Base-by-base conservation (phyloP, 2,797 vertebrate genomes). In the Geotrypetes seraphini region DNA sequence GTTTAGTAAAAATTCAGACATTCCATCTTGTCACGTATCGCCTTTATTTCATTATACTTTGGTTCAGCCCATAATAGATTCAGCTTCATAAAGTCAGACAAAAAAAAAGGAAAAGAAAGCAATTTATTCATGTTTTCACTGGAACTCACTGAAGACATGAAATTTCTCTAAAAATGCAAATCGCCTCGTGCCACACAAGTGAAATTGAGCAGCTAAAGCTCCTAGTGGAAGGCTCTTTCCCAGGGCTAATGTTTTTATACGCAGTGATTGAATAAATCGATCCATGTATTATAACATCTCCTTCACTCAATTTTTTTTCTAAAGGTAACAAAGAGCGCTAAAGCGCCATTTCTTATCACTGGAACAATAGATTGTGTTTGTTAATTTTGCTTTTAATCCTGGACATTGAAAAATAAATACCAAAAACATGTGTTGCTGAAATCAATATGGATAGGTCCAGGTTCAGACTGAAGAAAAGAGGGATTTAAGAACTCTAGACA, bases 121-220 rank as follows among this genome's bases (percentile, higher is more conserved):
- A 73, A 76, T 82, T 74, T 76, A 74, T 81, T 76, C 66, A 65
- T 52, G 67, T 75, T 76, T 59, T 69, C 70, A 64, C 41, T 29
- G 55, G 55, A 62, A 57, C 56, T 70, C 49, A 39, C 33, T 33
- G 56, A 60, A 75, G 71, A 72, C 57, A 52, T 53, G 57, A 70
- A 73, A 74, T 76, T 72, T 63, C 77, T 79, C 73, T 81, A 80
- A 80, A 81, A 81, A 82, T 82, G 79, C 72, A 79, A 81, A 82
- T 83, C 47, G 43, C 57, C 60, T 65, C 52, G 57, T 66, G 48
- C 45, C 59, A 72, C 43, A 42, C 50, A 48, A 78, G 59, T 47
- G 59, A 54, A 56, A 58, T 49, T 51, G 35, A 11, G 58, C 41
- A 62, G 66, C 65, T 71, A 71, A 78, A 69, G 57, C 58, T 72